Base-by-base conservation (phyloP, 1,140 invertebrate species). In the Euwallacea fornicatus region DNA sequence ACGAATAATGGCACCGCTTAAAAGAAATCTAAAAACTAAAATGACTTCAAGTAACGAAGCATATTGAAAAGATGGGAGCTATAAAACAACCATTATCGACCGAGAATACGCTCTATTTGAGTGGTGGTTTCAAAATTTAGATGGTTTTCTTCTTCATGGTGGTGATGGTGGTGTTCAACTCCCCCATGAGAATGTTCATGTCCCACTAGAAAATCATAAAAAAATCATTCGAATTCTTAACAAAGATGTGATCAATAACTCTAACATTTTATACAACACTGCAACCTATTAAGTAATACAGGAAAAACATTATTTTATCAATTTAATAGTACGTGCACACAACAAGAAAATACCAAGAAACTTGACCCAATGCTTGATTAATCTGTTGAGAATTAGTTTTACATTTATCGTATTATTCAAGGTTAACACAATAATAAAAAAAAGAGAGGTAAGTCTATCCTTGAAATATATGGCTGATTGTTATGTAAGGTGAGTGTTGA, bases 121-220 rank as follows among this genome's bases (percentile, higher is more conserved):
- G n/a, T 56, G 55, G 42, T 61, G 59, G 21, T 7, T 15, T 61
- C 59, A 8, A 13, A 33, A 33, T 33, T 33, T 33, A 33, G 21
- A 33, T 33, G 59, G 59, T 61, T 2, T n/a, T 61, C 21, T 2
- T 61, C 8, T 10, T 64, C 11, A 64, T 64, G 62, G 46, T 64
- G 46, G 13, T 64, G 62, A 46, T 64, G 62, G 15, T 64, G 11
- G 46, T 64, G 62, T 11, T 9, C 55, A 42, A 6, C 42, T 3
- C 11, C 33, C 10, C 62, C 62, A 50, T 64, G 62, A 9, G 46
- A 64, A 50, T 64, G 62, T 41, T 64, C 62, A 11, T 64, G 62
- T 21, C 62, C 62, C 15, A 50, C 62, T 64, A 44, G 33, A 64
- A 64, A 46, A 50, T 15, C 3, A 61, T 3, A 41, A n/a, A n/a